Evolutionary conservation across 1,140 invertebrate species (phyloP), one percentile per base, ranked within the genome.

Genomic region (Hyposmocoma kahamanoa): DNA sequence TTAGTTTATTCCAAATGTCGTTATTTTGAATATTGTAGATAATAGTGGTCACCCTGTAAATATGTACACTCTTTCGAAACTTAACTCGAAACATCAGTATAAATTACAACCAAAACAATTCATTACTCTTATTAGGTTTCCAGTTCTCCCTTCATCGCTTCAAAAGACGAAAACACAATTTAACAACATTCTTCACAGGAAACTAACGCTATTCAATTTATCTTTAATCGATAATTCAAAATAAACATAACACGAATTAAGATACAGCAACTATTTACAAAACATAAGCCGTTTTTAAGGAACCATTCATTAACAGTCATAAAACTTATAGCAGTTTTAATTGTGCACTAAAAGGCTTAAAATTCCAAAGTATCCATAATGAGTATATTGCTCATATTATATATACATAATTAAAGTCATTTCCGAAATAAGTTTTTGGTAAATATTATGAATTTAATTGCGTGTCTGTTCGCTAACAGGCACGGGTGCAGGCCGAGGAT

Each of bases 391-490:
- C 43, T 53, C 18, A 17, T 36, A 8, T 20, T 34, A 34, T 8
- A 34, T 6, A 6, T 34, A 15, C 32, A 3, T n/a, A 34, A 4
- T 21, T 41, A n/a, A n/a, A n/a, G n/a, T n/a, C n/a, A n/a, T n/a
- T n/a, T n/a, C n/a, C n/a, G n/a, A n/a, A n/a, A n/a, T n/a, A 15
- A 3, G 10, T 6, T 36, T 36, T 11, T 10, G 38, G 19, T 21
- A 45, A 61, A 63, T 61, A 64, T 69, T 77, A 63, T 67, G 74
- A 59, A 67, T 72, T 75, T 74, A 75, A 74, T 76, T 72, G 71
- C 53, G 58, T 42, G 53, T 61, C 60, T 68, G 59, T 71, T 71
- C 65, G n/a, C n/a, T n/a, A n/a, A 61, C 62, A 57, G 62, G 53
- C 10, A 62, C 59, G 57, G 62, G 56, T 43, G 64, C 63, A 71